Evolutionary conservation across 2,797 vertebrate genomes (phyloP).

Genomic region (Falco concolor): DNA sequence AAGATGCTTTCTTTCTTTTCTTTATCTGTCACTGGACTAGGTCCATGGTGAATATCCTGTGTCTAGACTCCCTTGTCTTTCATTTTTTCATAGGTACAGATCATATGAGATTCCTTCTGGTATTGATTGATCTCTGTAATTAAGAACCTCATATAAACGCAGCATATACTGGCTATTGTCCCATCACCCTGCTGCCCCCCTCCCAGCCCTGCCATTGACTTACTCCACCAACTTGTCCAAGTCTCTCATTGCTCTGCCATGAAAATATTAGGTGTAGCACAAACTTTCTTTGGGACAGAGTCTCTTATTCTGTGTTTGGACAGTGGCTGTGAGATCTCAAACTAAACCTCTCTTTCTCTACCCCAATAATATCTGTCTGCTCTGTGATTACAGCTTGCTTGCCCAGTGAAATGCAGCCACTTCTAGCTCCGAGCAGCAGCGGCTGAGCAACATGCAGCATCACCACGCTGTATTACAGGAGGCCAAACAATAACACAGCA

Average conservation of each 20-base stretch:
- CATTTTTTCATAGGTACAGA: background rate
- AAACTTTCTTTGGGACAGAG: background rate
- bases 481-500: background rate
- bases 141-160: background rate
- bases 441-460: background rate
- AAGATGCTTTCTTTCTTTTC: background rate
- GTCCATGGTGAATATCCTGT: background rate
- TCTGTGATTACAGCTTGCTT: background rate
- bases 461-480: background rate
- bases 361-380: background rate
- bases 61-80: background rate
- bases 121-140: background rate
- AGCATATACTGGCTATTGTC: background rate
- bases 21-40: background rate
- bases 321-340: background rate
- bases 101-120: background rate
- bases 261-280: background rate
- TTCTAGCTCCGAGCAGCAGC: background rate
- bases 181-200: background rate
- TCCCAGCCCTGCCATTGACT: background rate
- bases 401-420: background rate
- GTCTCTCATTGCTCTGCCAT: background rate
- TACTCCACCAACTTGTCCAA: background rate
- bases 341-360: background rate
- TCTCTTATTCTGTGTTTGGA: background rate